phyloP scores from a whole-genome alignment of 1,140 invertebrate species.

The Bombus confusus region DNA sequence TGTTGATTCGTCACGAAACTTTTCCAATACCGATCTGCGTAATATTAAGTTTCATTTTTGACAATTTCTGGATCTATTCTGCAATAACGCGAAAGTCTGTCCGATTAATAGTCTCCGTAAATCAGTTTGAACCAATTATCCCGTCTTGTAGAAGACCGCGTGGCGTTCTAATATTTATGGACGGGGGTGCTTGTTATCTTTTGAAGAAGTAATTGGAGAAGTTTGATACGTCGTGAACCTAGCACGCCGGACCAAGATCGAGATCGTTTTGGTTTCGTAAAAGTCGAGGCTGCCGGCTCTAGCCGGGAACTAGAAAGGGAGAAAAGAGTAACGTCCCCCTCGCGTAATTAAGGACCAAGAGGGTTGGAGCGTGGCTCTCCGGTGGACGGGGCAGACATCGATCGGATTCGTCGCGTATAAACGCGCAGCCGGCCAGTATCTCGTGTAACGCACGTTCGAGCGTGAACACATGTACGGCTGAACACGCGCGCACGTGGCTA shows the following conservation, averaged over 20 bases:
- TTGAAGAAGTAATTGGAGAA: neutral
- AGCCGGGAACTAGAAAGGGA: constrained; percentile 8
- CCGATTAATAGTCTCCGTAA: neutral
- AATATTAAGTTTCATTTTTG: neutral
- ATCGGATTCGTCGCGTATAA: constrained; percentile 71
- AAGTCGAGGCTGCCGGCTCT: neutral
- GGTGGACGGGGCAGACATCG: constrained; percentile 73
- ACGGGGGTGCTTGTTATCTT: neutral
- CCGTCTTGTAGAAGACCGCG: too few species aligned
- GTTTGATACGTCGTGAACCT: too few species aligned
- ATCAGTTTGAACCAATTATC: too few species aligned
- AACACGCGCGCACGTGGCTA: constrained; percentile 59
- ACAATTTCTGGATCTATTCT: neutral
- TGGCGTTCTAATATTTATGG: too few species aligned
- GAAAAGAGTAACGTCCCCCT: constrained; percentile 66
- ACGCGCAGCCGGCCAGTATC: constrained; percentile 32
- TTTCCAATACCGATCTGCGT: neutral
- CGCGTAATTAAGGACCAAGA: constrained; percentile 78
- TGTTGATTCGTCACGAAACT: neutral
- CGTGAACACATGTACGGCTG: constrained; percentile 53
- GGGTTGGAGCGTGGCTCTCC: constrained; percentile 25
- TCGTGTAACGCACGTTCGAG: constrained; percentile 35
- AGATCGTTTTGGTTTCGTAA: constrained; percentile 14
- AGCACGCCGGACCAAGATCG: neutral
- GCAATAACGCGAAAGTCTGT: neutral